These are phyloP conservation scores for Lagopus leucura DNA, from an alignment of 2,113 vertebrate genomes.

Conservation along the genomic window DNA sequence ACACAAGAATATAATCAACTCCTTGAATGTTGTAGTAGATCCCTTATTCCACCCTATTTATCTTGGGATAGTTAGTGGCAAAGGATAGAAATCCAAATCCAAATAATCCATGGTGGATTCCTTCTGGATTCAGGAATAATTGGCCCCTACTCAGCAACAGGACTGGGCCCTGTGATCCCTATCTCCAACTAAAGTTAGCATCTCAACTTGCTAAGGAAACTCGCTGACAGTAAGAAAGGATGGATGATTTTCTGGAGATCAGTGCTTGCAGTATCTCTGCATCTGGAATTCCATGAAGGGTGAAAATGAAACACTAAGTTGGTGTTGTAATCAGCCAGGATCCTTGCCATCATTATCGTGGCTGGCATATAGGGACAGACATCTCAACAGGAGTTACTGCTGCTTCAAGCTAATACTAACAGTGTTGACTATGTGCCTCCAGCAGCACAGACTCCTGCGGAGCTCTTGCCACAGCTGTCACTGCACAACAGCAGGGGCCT, in stretches of 20 bases:
- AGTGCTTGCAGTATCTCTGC: not conserved
- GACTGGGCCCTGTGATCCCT: not conserved
- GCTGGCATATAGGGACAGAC: not conserved
- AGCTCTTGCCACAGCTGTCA: not conserved
- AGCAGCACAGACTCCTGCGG: not conserved
- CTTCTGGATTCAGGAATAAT: fast-evolving
- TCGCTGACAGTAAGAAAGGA: not conserved
- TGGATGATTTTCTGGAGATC: not conserved
- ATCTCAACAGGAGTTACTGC: not conserved
- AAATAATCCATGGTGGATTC: fast-evolving
- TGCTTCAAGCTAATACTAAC: not conserved
- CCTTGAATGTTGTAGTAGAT: no score
- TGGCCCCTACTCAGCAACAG: fast-evolving
- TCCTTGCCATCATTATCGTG: not conserved
- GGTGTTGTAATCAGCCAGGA: not conserved
- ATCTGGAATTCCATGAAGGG: not conserved
- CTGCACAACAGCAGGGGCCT: not conserved
- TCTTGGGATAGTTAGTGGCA: not conserved
- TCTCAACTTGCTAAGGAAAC: not conserved
- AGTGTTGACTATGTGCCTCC: not conserved
- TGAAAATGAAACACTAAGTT: fast-evolving
- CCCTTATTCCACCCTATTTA: not conserved
- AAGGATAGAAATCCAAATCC: not conserved
- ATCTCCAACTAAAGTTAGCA: fast-evolving
- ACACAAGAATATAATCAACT: not conserved